phyloP scores from a whole-genome alignment of 1,140 invertebrate species.

The Medauroidea extradentata region DNA sequence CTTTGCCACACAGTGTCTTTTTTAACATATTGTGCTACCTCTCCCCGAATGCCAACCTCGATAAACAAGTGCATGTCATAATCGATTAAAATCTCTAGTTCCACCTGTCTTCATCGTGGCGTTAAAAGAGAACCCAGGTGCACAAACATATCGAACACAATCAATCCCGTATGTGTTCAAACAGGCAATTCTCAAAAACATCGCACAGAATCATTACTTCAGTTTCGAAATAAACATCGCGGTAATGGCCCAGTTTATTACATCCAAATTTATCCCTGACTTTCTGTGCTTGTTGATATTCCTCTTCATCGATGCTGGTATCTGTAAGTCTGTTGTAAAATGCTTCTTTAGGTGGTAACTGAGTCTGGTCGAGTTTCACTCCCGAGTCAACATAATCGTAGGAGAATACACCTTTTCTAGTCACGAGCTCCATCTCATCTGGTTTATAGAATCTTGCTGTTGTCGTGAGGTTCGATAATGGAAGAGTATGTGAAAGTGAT shows the following conservation, averaged over 20 bases:
- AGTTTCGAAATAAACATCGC: conserved; percentile 43
- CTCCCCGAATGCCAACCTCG: conserved; percentile 38
- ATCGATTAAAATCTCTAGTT: conserved; percentile 41
- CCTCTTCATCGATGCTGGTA: conserved; percentile 25
- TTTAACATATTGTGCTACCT: conserved; percentile 37
- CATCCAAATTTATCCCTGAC: conserved; percentile 44
- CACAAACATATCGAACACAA: conserved; percentile 37
- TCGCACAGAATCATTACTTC: conserved; percentile 42
- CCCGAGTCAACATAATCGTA: conserved; percentile 34
- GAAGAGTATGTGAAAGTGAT: conserved; percentile 20
- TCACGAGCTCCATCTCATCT: conserved; percentile 18
- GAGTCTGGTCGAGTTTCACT: conserved; percentile 31
- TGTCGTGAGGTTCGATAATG: background rate
- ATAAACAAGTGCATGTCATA: conserved; percentile 38
- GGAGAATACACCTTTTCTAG: conserved; percentile 32
- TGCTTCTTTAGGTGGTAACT: conserved; percentile 33
- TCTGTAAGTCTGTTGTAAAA: conserved; percentile 40
- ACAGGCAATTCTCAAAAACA: conserved; percentile 43
- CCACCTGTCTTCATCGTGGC: no score
- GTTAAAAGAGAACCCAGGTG: conserved; percentile 42
- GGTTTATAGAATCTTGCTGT: background rate
- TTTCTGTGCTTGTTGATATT: conserved; percentile 42
- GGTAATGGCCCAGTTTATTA: conserved; percentile 39
- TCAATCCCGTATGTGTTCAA: conserved; percentile 36
- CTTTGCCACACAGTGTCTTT: conserved; percentile 32